Base-by-base conservation (phyloP, 2,113 vertebrate genomes). In the Anguilla japonica region DNA sequence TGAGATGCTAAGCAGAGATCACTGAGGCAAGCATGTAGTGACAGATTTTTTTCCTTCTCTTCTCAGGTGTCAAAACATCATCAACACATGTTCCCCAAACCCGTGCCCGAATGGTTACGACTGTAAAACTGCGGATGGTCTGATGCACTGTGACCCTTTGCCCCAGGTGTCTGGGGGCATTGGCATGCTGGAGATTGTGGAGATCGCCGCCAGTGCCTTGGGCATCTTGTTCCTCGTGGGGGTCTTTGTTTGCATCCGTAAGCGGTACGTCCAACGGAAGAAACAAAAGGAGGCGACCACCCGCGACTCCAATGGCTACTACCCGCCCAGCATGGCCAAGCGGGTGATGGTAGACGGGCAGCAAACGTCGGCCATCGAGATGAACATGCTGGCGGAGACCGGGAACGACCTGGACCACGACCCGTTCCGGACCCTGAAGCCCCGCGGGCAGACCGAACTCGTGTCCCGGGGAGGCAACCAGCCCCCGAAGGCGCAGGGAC, bases 261-360 rank as follows among this genome's bases (percentile, higher is more conserved):
- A 96, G 90, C 83, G 91, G 75, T 96, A 97, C 50, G 85, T 95
- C 79, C 96, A 81, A 41, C 93, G 91, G 0, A 97, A 96, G 89
- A 94, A 95, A 40, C 97, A 97, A 93, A 97, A 97, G 88, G 94
- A 97, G 0, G 94, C 96, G 82, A 96, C 97, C 20, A 95, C 96
- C 34, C 97, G 98, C 89, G 97, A 99, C 90, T 97, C 98, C 0
- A 97, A 98, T 16, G 95, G 98, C n/a, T 96, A 97, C 46, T 96
- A 97, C 91, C 96, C 95, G 57, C 89, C 95, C 0, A 93, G 94
- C 80, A 89, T 95, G 90, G 92, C 95, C 91, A 97, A 98, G 91
- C 96, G 94, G 6, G 92, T 96, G 18, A 97, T 96, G 2, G 94
- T 94, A 2, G 94, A 95, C 82, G 93, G 92, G 9, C 96, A 95